phyloP scores from a whole-genome alignment of 2,888 invertebrate genomes.

The Lasioglossum vierecki region DNA sequence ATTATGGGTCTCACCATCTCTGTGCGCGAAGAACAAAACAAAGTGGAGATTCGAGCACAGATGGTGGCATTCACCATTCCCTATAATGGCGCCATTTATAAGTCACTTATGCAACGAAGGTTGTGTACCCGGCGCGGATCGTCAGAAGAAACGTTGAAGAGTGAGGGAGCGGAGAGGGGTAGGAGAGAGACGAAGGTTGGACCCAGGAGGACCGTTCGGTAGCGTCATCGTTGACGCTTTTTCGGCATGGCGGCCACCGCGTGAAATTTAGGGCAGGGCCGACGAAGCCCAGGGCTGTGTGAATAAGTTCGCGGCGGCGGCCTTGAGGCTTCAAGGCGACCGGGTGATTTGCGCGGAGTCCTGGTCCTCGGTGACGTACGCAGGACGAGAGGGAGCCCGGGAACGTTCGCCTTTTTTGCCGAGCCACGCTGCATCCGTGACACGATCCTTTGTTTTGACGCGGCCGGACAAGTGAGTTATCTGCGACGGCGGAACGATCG shows the following conservation, averaged over 20 bases:
- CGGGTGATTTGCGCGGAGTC: slow-evolving; percentile 49
- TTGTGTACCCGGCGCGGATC: background rate
- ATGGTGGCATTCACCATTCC: background rate
- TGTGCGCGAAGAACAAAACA: background rate
- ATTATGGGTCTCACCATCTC: slow-evolving; percentile 2
- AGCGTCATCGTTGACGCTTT: slow-evolving; percentile 6
- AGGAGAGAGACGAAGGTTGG: background rate
- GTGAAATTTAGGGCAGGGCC: slow-evolving; percentile 24
- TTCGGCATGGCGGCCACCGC: background rate
- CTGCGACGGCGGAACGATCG: slow-evolving; percentile 73
- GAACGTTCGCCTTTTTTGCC: slow-evolving; percentile 58
- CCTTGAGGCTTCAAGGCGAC: slow-evolving; percentile 26
- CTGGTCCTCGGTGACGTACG: slow-evolving; percentile 40
- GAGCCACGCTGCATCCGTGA: slow-evolving; percentile 49
- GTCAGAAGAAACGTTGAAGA: background rate
- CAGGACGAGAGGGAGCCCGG: slow-evolving; percentile 19
- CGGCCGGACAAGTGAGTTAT: slow-evolving; percentile 77
- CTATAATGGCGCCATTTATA: background rate
- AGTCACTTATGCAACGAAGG: slow-evolving; percentile 4
- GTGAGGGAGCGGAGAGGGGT: background rate
- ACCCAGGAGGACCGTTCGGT: background rate
- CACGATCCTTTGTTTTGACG: slow-evolving; percentile 78
- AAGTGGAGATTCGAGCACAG: background rate
- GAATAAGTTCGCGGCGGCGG: slow-evolving; percentile 10
- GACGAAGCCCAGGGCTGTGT: background rate